Conservation (phyloP, 2,888 invertebrate genomes). For the Crossocerus cetratus region DNA sequence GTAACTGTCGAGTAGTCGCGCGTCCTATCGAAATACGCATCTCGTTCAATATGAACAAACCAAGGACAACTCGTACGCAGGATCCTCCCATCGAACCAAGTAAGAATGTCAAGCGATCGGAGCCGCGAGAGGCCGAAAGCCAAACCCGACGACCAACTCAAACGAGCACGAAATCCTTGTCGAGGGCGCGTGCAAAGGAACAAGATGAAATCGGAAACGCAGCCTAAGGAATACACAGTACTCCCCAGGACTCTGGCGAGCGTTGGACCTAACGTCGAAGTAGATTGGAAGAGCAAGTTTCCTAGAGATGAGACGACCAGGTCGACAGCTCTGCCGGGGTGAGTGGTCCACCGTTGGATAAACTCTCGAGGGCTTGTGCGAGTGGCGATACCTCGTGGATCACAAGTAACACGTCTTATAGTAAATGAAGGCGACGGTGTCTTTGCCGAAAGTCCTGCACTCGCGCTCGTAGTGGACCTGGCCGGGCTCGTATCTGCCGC, state of each 20-base stretch:
- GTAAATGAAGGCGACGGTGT: slow-evolving; percentile 75
- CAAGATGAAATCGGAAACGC: no score
- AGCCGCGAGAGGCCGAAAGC: no score
- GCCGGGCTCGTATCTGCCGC: slow-evolving; percentile 67
- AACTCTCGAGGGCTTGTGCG: slow-evolving; percentile 2
- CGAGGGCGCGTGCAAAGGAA: no score
- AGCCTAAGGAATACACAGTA: no score
- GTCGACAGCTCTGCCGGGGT: background rate
- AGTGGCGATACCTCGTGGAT: slow-evolving; percentile 50
- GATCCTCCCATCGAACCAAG: no score
- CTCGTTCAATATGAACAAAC: no score
- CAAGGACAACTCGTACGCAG: no score
- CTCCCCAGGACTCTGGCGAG: background rate
- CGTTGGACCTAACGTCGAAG: background rate
- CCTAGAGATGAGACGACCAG: background rate
- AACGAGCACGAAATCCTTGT: no score
- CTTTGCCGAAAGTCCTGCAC: slow-evolving; percentile 74
- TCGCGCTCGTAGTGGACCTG: slow-evolving; percentile 75
- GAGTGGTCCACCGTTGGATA: slow-evolving; percentile 16
- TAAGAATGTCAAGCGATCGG: no score
- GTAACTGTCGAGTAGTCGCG: no score
- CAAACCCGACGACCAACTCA: no score
- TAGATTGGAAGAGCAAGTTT: slow-evolving; percentile 6
- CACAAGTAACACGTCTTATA: slow-evolving; percentile 76
- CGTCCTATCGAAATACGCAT: no score